Conservation (phyloP, 2,888 invertebrate genomes). For the Pyrochroa serraticornis region DNA sequence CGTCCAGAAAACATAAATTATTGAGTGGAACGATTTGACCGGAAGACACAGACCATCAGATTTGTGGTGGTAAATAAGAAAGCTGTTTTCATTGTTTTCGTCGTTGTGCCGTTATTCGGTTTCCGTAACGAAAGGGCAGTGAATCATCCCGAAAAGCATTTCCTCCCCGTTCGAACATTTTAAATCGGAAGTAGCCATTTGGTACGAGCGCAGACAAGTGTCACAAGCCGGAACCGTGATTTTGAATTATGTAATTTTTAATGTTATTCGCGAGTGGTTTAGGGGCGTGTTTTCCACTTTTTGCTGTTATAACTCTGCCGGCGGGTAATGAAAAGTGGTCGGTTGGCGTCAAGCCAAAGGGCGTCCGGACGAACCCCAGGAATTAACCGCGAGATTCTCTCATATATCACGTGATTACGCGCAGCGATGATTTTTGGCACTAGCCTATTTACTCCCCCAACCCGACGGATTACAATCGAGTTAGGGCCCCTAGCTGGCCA, state of each 20-base stretch:
- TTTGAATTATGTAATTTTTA: slow-evolving; percentile 58
- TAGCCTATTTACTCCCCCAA: slow-evolving; percentile 52
- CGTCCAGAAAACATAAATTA: no score
- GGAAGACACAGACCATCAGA: slow-evolving; percentile 37
- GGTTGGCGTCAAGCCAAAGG: slow-evolving; percentile 46
- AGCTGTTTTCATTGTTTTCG: slow-evolving; percentile 30
- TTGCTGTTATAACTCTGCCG: slow-evolving; percentile 35
- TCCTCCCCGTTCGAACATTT: slow-evolving; percentile 42
- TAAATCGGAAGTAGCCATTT: slow-evolving; percentile 57
- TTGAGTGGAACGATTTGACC: slow-evolving; percentile 26
- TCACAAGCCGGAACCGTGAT: slow-evolving; percentile 53
- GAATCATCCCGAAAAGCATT: slow-evolving; percentile 39
- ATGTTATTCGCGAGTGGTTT: slow-evolving; percentile 44
- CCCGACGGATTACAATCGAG: slow-evolving; percentile 39
- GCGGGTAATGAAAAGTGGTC: slow-evolving; percentile 37
- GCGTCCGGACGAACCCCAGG: slow-evolving; percentile 43
- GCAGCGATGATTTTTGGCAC: slow-evolving; percentile 54
- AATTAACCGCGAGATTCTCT: slow-evolving; percentile 54
- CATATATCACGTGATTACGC: slow-evolving; percentile 57
- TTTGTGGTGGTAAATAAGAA: slow-evolving; percentile 37
- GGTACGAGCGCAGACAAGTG: slow-evolving; percentile 53
- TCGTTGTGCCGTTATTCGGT: slow-evolving; percentile 36
- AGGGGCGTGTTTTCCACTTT: slow-evolving; percentile 42
- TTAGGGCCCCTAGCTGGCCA: slow-evolving; percentile 30
- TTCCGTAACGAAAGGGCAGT: slow-evolving; percentile 30